Percentiles rank a stretch among this genome's conserved stretches.
Evolutionary conservation across 2,888 invertebrate genomes (phyloP).

Genomic region (Encarsia formosa): DNA sequence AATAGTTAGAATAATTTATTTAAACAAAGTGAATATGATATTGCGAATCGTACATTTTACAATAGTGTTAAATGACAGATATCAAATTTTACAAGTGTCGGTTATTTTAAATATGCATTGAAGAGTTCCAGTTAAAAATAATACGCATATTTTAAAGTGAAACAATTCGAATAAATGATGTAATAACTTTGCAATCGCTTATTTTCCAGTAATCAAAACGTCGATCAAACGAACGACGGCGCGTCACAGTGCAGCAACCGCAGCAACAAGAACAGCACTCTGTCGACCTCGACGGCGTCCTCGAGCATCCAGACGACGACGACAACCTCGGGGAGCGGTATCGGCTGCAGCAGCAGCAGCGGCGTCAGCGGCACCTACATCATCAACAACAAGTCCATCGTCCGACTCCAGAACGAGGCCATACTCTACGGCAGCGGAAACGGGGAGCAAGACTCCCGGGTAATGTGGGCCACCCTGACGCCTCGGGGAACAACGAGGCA

Average conservation of each 20-base stretch:
- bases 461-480: constrained; percentile 80
- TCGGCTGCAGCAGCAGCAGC: not conserved
- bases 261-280: constrained; percentile 43
- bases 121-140: too few relatives aligned
- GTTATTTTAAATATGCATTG: too few relatives aligned
- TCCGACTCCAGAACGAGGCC: constrained; percentile 54
- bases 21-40: too few relatives aligned
- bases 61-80: too few relatives aligned
- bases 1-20: too few relatives aligned
- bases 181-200: too few relatives aligned
- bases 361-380: constrained; percentile 7
- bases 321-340: constrained; percentile 22
- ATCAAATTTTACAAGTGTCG: too few relatives aligned
- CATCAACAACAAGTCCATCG: too few relatives aligned
- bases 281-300: constrained; percentile 44
- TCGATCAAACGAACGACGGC: constrained; percentile 19
- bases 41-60: too few relatives aligned
- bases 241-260: constrained; percentile 37
- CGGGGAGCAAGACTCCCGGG: constrained; percentile 58
- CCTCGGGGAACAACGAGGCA: constrained; percentile 75
- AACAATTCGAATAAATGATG: too few relatives aligned
- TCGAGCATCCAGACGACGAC: constrained; percentile 45
- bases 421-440: constrained; percentile 56
- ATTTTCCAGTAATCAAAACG: constrained; percentile 9
- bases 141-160: too few relatives aligned